phyloP scores from a whole-genome alignment of 92 coral and sea anemone genomes.

The Paramuricea clavata region DNA sequence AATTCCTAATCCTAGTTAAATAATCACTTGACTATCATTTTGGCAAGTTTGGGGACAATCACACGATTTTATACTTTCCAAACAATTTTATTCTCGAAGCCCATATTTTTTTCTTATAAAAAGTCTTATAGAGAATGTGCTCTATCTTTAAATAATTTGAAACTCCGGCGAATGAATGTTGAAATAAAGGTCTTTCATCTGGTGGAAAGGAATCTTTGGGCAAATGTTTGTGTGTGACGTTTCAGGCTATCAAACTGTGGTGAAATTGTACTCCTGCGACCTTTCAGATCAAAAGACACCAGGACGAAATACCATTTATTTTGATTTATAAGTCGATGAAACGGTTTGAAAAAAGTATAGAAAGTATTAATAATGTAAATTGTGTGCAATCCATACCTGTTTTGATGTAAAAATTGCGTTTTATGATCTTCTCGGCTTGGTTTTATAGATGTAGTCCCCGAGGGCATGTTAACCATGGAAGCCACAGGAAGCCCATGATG shows the following conservation, averaged over 20 bases:
- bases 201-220: slow-evolving; percentile 49
- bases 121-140: slow-evolving; percentile 8
- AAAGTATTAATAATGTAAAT: background rate
- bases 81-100: background rate
- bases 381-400: background rate
- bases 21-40: background rate
- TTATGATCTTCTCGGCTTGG: no score
- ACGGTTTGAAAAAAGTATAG: background rate
- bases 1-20: background rate
- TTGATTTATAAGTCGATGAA: background rate
- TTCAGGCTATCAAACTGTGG: slow-evolving; percentile 29
- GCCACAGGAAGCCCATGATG: background rate
- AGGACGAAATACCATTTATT: background rate
- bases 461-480: no score
- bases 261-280: slow-evolving; percentile 44
- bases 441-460: no score
- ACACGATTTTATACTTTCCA: background rate
- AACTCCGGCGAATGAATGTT: background rate
- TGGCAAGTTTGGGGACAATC: background rate
- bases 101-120: slow-evolving; percentile 8
- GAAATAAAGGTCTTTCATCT: slow-evolving; percentile 35
- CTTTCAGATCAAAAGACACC: background rate
- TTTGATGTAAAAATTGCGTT: background rate
- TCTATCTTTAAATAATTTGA: background rate
- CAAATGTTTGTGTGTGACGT: slow-evolving; percentile 58